A percentile compares a stretch with the other conserved stretches of the same genome.
Evolutionary conservation across 2,888 invertebrate genomes (phyloP).

Genomic region (Parnassius orleans): DNA sequence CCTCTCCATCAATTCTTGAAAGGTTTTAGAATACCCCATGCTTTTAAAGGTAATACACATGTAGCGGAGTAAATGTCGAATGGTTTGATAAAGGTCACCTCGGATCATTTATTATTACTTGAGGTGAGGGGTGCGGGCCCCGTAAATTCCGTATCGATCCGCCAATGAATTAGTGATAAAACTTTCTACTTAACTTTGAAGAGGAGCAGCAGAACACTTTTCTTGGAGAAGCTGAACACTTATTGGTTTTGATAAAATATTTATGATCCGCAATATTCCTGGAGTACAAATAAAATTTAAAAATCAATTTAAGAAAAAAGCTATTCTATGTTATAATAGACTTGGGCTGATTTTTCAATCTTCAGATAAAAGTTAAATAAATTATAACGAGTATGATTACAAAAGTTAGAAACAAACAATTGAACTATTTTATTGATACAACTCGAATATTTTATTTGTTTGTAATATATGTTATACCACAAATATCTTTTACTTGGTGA

Average conservation of each 20-base stretch:
- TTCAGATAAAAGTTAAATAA: too few species aligned
- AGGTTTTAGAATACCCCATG: constrained; percentile 27
- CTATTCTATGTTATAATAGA: too few species aligned
- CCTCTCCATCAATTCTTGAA: constrained; percentile 18
- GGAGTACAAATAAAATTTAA: too few species aligned
- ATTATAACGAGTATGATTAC: too few species aligned
- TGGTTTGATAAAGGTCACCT: constrained; percentile 60
- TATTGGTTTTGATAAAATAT: background rate
- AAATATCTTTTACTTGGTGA: too few species aligned
- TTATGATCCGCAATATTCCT: background rate
- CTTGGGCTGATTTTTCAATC: too few species aligned
- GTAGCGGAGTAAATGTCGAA: constrained; percentile 45
- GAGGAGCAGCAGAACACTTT: background rate
- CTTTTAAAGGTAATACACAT: constrained; percentile 28
- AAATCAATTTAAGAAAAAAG: too few species aligned
- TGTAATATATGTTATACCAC: too few species aligned
- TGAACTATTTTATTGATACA: too few species aligned
- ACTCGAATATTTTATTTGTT: too few species aligned
- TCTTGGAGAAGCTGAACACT: background rate
- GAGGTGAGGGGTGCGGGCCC: constrained; percentile 27
- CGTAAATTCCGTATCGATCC: constrained; percentile 29
- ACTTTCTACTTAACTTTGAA: constrained; percentile 1
- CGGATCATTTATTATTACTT: constrained; percentile 55
- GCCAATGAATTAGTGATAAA: constrained; percentile 17
- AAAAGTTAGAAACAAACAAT: too few species aligned